Conservation (phyloP, 1,140 invertebrate species). For the Augochlora pura region DNA sequence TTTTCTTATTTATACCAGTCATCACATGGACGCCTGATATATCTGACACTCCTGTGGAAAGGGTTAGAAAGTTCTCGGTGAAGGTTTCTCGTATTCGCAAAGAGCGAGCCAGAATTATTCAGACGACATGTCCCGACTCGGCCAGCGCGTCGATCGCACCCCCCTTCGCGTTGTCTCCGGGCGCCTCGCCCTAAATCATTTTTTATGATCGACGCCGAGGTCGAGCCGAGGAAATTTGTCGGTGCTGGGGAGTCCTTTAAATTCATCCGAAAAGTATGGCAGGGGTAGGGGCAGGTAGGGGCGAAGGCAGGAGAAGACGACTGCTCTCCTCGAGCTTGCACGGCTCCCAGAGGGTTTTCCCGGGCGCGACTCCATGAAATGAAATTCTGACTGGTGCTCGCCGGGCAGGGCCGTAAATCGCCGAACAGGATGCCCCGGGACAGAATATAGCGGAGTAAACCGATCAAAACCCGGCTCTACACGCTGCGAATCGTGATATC, state of each 20-base stretch:
- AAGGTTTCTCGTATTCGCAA: no score
- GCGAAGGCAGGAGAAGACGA: no score
- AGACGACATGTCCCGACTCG: no score
- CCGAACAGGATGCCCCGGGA: not conserved
- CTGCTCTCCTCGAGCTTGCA: not conserved
- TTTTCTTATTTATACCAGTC: no score
- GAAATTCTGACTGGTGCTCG: conserved; percentile 52
- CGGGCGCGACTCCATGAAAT: conserved; percentile 49
- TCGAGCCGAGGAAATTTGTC: conserved; percentile 45
- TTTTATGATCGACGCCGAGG: conserved; percentile 39
- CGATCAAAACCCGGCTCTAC: conserved; percentile 29
- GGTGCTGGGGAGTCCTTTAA: conserved; percentile 48
- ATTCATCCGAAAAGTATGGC: conserved; percentile 29
- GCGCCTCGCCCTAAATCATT: conserved; percentile 39
- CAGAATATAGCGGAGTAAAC: conserved; percentile 27
- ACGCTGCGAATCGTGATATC: not conserved
- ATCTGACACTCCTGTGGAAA: no score
- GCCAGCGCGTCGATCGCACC: not conserved
- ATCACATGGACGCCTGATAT: no score
- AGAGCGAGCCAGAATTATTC: no score
- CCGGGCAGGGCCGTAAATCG: conserved; percentile 49
- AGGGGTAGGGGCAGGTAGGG: no score
- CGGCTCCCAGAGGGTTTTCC: conserved; percentile 49
- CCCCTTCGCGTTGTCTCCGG: not conserved
- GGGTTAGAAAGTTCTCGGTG: no score